A percentile compares a stretch with the other conserved stretches of the same genome.
These are phyloP conservation scores for Gila robusta DNA, from an alignment of 2,797 vertebrate species.

Conservation along the genomic window DNA sequence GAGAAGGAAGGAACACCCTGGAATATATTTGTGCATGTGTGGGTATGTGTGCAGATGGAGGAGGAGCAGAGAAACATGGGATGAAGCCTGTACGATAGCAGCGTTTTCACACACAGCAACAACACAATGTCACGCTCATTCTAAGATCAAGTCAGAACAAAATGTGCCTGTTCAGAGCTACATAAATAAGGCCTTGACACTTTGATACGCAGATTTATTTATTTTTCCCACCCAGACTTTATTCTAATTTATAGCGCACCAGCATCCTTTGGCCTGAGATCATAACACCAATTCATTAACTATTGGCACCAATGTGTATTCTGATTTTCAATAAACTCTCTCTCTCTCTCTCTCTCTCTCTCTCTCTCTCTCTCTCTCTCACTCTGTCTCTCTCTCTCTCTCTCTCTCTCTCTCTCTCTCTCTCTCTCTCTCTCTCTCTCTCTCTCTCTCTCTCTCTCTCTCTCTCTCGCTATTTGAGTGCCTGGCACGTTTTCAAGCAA, in stretches of 20 bases:
- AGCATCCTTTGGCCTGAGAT: conserved; percentile 80
- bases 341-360: conserved; percentile 21
- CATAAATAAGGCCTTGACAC: conserved; percentile 53
- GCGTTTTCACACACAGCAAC: background rate
- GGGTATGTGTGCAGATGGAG: conserved; percentile 64
- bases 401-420: too few relatives aligned
- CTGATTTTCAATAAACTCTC: conserved; percentile 80
- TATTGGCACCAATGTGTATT: conserved; percentile 79
- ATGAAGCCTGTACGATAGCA: conserved; percentile 18
- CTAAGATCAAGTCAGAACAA: conserved; percentile 20
- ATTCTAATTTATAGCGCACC: conserved; percentile 79
- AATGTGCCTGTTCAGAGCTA: conserved; percentile 39
- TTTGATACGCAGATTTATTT: conserved; percentile 69
- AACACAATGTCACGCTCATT: conserved; percentile 18
- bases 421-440: too few relatives aligned
- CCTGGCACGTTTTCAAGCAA: conserved; percentile 92
- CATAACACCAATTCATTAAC: conserved; percentile 88
- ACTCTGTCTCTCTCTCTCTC: too few relatives aligned
- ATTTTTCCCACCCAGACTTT: conserved; percentile 70
- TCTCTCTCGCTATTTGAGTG: conserved; percentile 78
- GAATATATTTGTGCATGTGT: conserved; percentile 68
- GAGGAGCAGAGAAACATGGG: conserved; percentile 21
- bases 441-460: conserved; percentile 59
- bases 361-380: conserved; percentile 54
- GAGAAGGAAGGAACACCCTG: conserved; percentile 57